Base-by-base conservation (phyloP, 2,888 invertebrate species). In the Rhyacophila evoluta region DNA sequence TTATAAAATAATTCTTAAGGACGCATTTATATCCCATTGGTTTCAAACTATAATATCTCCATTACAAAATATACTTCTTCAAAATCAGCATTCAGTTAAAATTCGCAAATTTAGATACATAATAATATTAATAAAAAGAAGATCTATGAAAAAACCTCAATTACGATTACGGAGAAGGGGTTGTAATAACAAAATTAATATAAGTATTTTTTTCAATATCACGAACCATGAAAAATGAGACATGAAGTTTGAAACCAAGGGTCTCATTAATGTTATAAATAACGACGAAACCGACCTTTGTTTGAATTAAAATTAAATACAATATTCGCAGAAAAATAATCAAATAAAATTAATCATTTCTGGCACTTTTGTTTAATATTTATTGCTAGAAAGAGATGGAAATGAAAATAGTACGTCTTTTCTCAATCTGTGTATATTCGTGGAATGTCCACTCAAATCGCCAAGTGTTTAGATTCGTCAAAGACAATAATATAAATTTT, bases 1-100 rank as follows among this genome's bases (percentile, higher is more conserved):
- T 33, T 71, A 71, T 12, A 71, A 36, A 15, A 71, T 71, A 69
- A 69, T 69, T 29, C n/a, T 69, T 11, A 6, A 33, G 69, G 33
- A 28, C 69, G 29, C 69, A 28, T 69, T 33, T 69, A 6, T 28
- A 69, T 33, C 69, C 28, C n/a, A 29, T 69, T 29, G 12, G 29
- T n/a, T 12, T 33, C 69, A 15, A 29, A 55, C 25, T 33, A 33
- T 4, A 8, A 55, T 19, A 41, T 55, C 55, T 25, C 55, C 19
- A 19, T 25, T 55, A 19, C 10, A 1, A 55, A 33, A 4, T 33
- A 33, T 33, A 33, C 6, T 4, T 6, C 29, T 33, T 33, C 29
- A 33, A 33, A 33, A 33, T 33, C 29, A 33, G 4, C 29, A 33
- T 33, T 33, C 6, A 33, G 29, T 33, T 33, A 33, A 33, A 4